phyloP scores from a whole-genome alignment of 2,888 invertebrate genomes.

The Apodemia zela region DNA sequence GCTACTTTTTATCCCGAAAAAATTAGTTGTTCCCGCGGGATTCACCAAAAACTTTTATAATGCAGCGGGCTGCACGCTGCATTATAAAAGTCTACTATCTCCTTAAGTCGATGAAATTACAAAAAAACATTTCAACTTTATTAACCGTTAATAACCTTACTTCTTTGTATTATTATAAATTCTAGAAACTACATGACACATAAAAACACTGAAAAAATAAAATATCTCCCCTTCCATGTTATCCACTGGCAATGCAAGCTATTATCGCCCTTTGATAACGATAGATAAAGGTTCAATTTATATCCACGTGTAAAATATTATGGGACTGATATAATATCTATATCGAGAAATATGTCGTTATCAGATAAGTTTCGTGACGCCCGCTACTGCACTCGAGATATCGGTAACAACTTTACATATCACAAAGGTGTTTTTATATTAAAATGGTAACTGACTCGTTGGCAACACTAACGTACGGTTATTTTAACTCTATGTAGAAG shows the following conservation, averaged over 20 bases:
- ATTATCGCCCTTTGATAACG: background rate
- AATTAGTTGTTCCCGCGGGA: too few species aligned
- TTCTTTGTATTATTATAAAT: background rate
- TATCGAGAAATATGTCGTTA: background rate
- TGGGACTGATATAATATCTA: background rate
- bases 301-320: background rate
- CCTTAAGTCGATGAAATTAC: too few species aligned
- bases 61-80: too few species aligned
- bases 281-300: background rate
- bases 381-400: background rate
- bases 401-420: background rate
- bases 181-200: background rate
- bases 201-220: background rate
- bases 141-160: too few species aligned
- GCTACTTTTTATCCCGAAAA: too few species aligned
- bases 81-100: too few species aligned
- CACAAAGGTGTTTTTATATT: background rate
- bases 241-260: background rate
- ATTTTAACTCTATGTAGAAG: too few species aligned
- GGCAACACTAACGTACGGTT: too few species aligned
- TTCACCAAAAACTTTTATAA: too few species aligned
- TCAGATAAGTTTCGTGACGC: background rate
- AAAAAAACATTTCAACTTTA: too few species aligned
- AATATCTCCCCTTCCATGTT: background rate
- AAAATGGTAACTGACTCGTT: too few species aligned